Conservation (phyloP, 2,113 vertebrate genomes). For the Paralichthys olivaceus region DNA sequence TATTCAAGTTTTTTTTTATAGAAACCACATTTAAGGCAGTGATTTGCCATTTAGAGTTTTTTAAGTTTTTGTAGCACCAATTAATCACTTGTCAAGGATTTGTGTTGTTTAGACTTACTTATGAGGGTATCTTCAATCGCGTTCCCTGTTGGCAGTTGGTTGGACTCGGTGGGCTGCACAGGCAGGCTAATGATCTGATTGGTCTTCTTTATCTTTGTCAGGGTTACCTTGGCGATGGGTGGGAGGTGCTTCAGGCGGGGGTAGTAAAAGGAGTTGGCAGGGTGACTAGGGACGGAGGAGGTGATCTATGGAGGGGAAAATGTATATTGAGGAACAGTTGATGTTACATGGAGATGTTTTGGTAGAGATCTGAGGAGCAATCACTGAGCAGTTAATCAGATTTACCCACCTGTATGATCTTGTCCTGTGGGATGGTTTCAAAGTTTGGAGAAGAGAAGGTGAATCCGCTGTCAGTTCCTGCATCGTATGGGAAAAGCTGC, state of each 20-base stretch:
- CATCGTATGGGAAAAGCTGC: conserved; percentile 92
- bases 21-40: no score
- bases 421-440: conserved; percentile 96
- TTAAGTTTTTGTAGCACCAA: no score
- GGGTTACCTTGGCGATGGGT: conserved; percentile 89
- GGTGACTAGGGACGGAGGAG: conserved; percentile 92
- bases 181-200: conserved; percentile 84
- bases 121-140: conserved; percentile 87
- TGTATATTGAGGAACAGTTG: neutral
- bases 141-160: conserved; percentile 85
- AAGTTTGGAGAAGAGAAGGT: conserved; percentile 98
- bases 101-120: conserved; percentile 80
- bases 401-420: conserved; percentile 87
- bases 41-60: no score
- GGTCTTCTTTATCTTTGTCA: conserved; percentile 88
- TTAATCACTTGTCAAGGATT: neutral
- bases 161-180: conserved; percentile 81
- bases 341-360: neutral
- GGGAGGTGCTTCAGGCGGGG: conserved; percentile 93
- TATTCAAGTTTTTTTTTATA: no score
- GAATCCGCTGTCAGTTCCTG: conserved; percentile 97
- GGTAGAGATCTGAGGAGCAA: neutral
- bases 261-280: conserved; percentile 97
- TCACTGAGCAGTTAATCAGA: neutral
- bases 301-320: conserved; percentile 87